Evolutionary conservation across 2,888 invertebrate genomes (phyloP).

Genomic region (Aphidoletes aphidimyza): DNA sequence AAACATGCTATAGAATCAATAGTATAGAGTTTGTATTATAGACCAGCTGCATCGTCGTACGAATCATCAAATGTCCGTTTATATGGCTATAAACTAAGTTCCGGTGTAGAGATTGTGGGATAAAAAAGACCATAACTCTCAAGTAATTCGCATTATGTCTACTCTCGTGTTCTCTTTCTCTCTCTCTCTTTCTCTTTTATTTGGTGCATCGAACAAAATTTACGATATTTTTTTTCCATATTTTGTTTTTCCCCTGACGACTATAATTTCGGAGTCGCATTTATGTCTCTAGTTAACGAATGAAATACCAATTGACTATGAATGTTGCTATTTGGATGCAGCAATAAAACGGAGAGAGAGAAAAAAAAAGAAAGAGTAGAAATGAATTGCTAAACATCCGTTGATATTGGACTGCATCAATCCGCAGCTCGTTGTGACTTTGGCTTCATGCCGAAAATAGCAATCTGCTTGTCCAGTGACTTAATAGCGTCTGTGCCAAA

Average conservation of each 20-base stretch:
- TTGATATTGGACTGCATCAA: constrained; percentile 39
- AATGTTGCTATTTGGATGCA: not conserved
- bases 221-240: not conserved
- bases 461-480: constrained; percentile 10
- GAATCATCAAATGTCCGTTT: not conserved
- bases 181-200: not conserved
- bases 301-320: not conserved
- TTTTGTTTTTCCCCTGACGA: not conserved
- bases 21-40: not conserved
- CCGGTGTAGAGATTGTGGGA: not conserved
- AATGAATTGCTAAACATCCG: not conserved
- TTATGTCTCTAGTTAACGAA: not conserved
- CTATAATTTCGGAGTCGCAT: not conserved
- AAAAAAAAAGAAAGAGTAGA: not conserved
- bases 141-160: not conserved
- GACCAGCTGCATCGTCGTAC: constrained; percentile 32
- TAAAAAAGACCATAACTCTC: not conserved
- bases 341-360: not conserved
- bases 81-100: not conserved
- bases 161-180: too few relatives aligned
- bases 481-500: constrained; percentile 7
- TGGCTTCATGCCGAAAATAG: not conserved
- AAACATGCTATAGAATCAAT: too few relatives aligned
- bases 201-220: not conserved
- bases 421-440: constrained; percentile 26